Evolutionary conservation across 2,797 vertebrate species (phyloP).

Genomic region (Melanogrammus aeglefinus): DNA sequence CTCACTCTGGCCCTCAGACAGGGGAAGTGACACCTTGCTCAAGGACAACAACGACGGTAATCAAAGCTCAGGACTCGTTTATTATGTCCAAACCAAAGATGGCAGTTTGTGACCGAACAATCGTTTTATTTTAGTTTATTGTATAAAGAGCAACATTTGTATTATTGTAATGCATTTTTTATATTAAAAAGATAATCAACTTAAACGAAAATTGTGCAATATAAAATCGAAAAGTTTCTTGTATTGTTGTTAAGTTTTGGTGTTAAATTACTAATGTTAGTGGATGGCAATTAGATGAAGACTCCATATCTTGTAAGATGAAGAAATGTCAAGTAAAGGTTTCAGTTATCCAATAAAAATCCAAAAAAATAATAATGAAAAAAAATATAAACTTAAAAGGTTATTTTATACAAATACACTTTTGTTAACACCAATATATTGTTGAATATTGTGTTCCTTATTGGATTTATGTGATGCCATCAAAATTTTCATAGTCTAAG

Average conservation of each 20-base stretch:
- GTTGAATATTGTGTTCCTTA: neutral
- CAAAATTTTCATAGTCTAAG: neutral
- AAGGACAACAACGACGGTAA: neutral
- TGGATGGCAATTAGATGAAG: neutral
- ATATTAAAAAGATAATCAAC: neutral
- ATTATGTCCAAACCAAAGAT: neutral
- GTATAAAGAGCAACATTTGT: neutral
- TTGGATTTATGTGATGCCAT: neutral
- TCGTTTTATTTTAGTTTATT: neutral
- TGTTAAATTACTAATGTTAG: neutral
- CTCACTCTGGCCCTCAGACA: no score
- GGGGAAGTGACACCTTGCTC: neutral
- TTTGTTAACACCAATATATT: neutral
- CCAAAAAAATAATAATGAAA: neutral
- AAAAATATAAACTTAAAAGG: neutral
- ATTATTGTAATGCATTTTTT: neutral
- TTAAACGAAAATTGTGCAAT: neutral
- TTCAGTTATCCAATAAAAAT: neutral
- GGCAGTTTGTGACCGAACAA: neutral
- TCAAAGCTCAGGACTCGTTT: neutral
- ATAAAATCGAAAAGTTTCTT: neutral
- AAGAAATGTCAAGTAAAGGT: neutral
- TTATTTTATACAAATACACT: neutral
- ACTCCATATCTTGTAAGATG: neutral
- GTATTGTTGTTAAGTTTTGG: neutral